Percentiles rank a stretch among this genome's conserved stretches.
Conservation (phyloP, 2,113 vertebrate genomes). For the Mustela nigripes region DNA sequence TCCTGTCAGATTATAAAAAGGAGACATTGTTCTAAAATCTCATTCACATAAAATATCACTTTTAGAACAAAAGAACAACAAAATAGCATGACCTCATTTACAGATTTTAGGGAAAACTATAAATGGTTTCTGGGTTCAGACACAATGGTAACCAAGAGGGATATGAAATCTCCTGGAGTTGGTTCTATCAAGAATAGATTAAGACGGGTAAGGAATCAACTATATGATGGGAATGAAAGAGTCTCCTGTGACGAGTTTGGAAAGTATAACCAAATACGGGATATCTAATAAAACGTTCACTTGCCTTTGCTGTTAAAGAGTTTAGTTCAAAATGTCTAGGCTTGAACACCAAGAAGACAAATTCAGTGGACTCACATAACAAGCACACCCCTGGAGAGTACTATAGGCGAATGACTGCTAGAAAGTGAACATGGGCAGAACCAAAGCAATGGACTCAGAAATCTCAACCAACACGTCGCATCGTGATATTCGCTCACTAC, state of each 20-base stretch:
- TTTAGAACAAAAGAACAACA: conserved; percentile 5
- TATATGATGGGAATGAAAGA: background rate
- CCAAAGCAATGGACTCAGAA: background rate
- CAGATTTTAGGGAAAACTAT: background rate
- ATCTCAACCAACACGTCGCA: background rate
- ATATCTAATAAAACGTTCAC: background rate
- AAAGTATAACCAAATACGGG: background rate
- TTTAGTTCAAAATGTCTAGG: background rate
- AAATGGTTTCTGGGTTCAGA: background rate
- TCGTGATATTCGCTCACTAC: background rate
- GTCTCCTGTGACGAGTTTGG: background rate
- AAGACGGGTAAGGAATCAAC: background rate
- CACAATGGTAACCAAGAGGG: background rate
- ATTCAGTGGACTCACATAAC: background rate
- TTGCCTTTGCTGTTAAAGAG: background rate
- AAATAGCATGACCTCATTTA: background rate
- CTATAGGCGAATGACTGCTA: background rate
- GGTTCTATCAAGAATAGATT: background rate
- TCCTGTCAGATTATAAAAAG: conserved; percentile 14
- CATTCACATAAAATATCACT: background rate
- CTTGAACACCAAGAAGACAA: background rate
- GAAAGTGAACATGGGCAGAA: background rate
- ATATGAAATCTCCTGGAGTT: background rate
- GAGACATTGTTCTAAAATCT: background rate
- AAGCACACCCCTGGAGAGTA: background rate